Evolutionary conservation across 35 echinoderm and acorn worm genomes (phyloP).

Genomic region (Chiridota heheva): DNA sequence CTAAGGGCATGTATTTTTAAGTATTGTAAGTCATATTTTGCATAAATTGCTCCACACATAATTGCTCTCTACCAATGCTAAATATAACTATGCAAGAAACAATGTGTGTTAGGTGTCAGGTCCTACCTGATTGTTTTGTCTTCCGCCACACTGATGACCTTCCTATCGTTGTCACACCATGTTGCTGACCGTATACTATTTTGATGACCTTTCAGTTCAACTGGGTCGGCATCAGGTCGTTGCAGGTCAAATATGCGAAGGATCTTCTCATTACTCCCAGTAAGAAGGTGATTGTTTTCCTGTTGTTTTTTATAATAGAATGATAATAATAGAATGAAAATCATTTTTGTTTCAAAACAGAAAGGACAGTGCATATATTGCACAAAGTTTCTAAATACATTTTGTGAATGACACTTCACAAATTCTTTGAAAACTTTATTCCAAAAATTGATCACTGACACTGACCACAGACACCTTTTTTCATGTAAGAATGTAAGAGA

Average conservation of each 20-base stretch:
- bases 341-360: not conserved
- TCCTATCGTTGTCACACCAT: conserved; percentile 64
- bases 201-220: conserved; percentile 58
- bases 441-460: no score
- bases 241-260: conserved; percentile 87
- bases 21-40: not conserved
- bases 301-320: no score
- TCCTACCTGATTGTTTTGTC: conserved; percentile 95
- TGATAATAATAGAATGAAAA: not conserved
- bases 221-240: conserved; percentile 60
- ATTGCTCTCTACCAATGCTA: no score
- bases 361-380: not conserved
- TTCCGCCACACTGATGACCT: conserved; percentile 74
- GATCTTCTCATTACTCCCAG: conserved; percentile 98
- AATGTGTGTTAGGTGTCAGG: no score
- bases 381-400: not conserved
- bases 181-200: conserved; percentile 52
- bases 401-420: not conserved
- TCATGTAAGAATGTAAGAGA: no score
- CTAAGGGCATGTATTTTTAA: not conserved
- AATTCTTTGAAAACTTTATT: not conserved
- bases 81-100: no score
- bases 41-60: not conserved
- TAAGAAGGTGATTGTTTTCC: conserved; percentile 83
- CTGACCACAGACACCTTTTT: no score